Base-by-base conservation (phyloP, 2,113 vertebrate species). In the Gambusia holbrooki region DNA sequence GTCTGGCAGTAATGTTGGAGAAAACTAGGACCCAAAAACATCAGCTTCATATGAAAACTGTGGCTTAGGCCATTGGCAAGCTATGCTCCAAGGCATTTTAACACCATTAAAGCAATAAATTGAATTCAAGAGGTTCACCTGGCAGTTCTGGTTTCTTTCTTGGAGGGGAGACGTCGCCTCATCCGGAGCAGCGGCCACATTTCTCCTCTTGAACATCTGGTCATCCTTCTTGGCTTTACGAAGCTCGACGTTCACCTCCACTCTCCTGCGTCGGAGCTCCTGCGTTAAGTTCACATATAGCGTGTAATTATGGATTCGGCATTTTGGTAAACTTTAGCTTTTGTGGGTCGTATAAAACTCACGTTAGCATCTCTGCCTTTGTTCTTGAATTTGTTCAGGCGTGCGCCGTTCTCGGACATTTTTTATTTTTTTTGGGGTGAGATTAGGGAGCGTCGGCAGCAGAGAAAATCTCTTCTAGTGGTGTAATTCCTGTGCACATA, bases 141-240 rank as follows among this genome's bases (percentile, higher is more conserved):
- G 97, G 25, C 94, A 94, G 76, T 95, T 96, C 12, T 92, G 95
- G 17, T 74, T 92, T 69, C 98, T 97, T 83, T 99, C 98, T 70
- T 99, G 98, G 30, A 99, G 95, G 0, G 98, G 98, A 73, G 97
- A 98, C 1, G 96, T 96, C 0, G 95, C 96, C 66, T 98, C 97
- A 0, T 99, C 97, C 0, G 96, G 96, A 60, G 95, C 90, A 1
- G 90, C 94, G 77, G 94, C 90, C 65, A 99, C 96, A 35, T 99
- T 99, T 83, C 98, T 96, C 83, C 96, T 96, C 78, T 99, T 99
- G 88, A 98, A 94, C 83, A 99, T 96, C 90, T 98, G 97, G 3
- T 99, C 98, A 85, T 99, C 98, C 80, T 99, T 99, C 92, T 97
- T 99, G 0, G 97, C 96, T 86, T 99, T 99, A 7, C 98, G 95